Percentiles rank a stretch among this genome's conserved stretches.
These are phyloP conservation scores for Myotis vivesi DNA, from an alignment of 2,797 vertebrate genomes.

Conservation along the genomic window DNA sequence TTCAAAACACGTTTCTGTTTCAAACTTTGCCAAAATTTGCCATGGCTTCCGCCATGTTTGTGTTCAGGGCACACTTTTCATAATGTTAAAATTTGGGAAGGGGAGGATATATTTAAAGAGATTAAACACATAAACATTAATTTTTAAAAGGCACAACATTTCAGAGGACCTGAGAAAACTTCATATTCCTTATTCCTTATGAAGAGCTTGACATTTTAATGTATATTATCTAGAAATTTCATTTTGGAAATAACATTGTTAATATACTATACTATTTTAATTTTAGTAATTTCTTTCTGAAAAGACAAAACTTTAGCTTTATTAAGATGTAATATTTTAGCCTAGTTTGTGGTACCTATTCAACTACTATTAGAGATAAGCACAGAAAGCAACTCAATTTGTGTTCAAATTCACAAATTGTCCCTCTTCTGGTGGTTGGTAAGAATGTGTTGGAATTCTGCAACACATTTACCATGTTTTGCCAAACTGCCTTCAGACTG, in stretches of 20 bases:
- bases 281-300: not conserved
- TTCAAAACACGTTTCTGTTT: not conserved
- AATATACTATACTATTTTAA: not conserved
- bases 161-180: not conserved
- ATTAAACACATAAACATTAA: not conserved
- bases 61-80: not conserved
- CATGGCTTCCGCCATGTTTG: not conserved
- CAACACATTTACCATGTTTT: not conserved
- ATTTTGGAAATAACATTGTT: not conserved
- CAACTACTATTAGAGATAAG: not conserved
- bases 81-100: not conserved
- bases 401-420: not conserved
- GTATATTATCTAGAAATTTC: not conserved
- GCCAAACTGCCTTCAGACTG: not conserved
- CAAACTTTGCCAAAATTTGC: not conserved
- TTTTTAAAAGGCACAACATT: not conserved
- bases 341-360: not conserved
- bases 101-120: not conserved
- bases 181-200: not conserved
- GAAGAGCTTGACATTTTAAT: not conserved
- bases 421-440: not conserved
- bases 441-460: not conserved
- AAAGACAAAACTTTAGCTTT: not conserved
- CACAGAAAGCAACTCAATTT: not conserved
- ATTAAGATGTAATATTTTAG: not conserved